Evolutionary conservation across 1,140 invertebrate species (phyloP), one percentile per base, ranked within the genome.

Genomic region (Nomia melanderi): DNA sequence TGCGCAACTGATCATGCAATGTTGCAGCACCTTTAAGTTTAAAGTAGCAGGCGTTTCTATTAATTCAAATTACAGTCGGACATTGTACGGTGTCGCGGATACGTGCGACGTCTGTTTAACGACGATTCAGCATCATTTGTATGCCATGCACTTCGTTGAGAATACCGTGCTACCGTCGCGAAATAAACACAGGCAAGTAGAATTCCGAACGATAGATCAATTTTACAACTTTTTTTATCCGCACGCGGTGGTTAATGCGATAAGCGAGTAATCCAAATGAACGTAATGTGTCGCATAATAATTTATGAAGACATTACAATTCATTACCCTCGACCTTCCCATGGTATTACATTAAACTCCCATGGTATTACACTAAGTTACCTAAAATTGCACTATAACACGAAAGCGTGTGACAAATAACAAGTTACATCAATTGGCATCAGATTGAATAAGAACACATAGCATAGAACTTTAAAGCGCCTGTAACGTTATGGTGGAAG

Each of bases 41-140:
- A 53, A 77, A 44, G 44, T 66, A 29, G 23, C 56, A 25, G 50
- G 29, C 72, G 74, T 65, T 82, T 80, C 78, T 81, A 82, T 81
- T 81, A 81, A 81, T 80, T 75, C 53, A 25, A 81, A 81, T 81
- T 79, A 81, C 71, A 71, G 44, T 50, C 77, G 50, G 77, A 76
- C 79, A 59, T 81, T 79, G 62, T 70, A 64, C 63, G 56, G 60
- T 36, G 63, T 39, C 36, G 64, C 64, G 50, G 73, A 75, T 81
- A 79, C 70, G 77, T 75, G 77, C 57, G 39, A 81, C 50, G 70
- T 75, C 64, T 79, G 71, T 79, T 79, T 75, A 76, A 79, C 77
- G 47, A 59, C 69, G 47, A 79, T 79, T 39, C 53, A 57, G 25
- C 36, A 25, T 67, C 78, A 39, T 79, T 81, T 66, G 63, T 63